phyloP scores from a whole-genome alignment of 1,140 invertebrate genomes.

The Drosophila bipectinata region DNA sequence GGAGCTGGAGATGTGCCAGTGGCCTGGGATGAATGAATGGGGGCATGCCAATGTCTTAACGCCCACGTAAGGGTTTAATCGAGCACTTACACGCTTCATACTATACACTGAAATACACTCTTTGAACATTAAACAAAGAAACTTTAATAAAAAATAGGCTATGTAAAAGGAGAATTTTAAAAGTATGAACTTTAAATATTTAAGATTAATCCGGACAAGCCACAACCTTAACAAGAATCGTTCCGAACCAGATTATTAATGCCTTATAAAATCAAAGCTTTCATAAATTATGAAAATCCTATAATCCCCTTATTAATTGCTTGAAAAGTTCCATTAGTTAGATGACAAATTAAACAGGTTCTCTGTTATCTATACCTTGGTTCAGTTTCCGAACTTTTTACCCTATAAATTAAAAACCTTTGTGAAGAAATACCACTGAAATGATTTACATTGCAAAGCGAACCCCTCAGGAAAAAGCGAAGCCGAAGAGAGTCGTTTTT shows the following conservation, averaged over 20 bases:
- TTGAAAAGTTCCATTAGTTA: conserved; percentile 25
- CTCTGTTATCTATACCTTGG: background rate
- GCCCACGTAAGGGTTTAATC: conserved; percentile 49
- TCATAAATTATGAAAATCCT: conserved; percentile 9
- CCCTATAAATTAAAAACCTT: conserved; percentile 44
- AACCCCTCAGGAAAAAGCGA: background rate
- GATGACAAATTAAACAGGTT: conserved; percentile 58
- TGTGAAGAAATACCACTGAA: background rate
- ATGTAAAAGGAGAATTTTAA: too few species aligned
- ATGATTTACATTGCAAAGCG: conserved; percentile 39
- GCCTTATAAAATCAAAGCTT: background rate
- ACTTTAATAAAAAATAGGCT: background rate
- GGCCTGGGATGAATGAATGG: conserved; percentile 48
- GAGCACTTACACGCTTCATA: conserved; percentile 13
- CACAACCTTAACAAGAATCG: too few species aligned
- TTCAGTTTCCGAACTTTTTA: background rate
- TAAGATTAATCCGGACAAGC: too few species aligned
- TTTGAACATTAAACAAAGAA: background rate
- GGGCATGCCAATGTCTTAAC: conserved; percentile 58
- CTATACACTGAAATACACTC: background rate
- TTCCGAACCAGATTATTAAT: background rate
- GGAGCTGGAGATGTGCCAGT: conserved; percentile 28
- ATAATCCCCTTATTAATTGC: conserved; percentile 37
- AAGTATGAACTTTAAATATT: too few species aligned
- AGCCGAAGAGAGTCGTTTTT: conserved; percentile 52